Evolutionary conservation across 2,113 vertebrate species (phyloP), one percentile per base, ranked within the genome.

Genomic region (Aegithalos caudatus): DNA sequence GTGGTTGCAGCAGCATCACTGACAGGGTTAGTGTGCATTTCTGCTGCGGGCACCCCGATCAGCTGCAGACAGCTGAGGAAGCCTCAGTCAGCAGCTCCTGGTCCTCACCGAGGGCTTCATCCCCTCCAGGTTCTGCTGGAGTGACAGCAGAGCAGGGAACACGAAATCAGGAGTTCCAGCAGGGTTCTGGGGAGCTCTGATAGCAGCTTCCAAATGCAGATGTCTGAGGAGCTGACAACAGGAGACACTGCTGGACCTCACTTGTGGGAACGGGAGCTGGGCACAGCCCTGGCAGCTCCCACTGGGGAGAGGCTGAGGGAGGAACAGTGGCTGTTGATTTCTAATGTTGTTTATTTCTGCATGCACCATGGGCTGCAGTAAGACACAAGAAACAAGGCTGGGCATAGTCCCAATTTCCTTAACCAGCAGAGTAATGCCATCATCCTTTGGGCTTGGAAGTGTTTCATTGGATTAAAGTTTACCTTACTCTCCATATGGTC

Each of bases 181-280:
- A 67, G 45, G 29, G 25, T 81, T 73, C 64, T 92, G 73, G 17
- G 84, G 40, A 51, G 40, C 16, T 20, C 60, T 77, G 81, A 3
- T 66, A 47, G 8, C 11, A 29, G 2, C 38, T 69, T 35, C 33
- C 33, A 45, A 10, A 4, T 20, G 62, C 31, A 58, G 31, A 6
- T 58, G 74, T 33, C 21, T 44, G 61, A 67, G 71, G 71, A 89
- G 67, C 71, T 1, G 2, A 28, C 38, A 62, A 1, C 0, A 3
- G 62, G 64, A 80, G 53, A 29, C 2, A 2, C 31, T n/a, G 0
- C 42, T 22, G 67, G 14, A 25, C 38, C 53, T 67, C 5, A 3
- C 0, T 0, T 0, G 1, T 33, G 48, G 19, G 20, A 78, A 6
- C 19, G 20, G 24, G 67, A 86, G 3, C 60, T 37, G 22, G 0